phyloP scores from a whole-genome alignment of 2,797 vertebrate genomes.

The Rhynchotus rufescens region DNA sequence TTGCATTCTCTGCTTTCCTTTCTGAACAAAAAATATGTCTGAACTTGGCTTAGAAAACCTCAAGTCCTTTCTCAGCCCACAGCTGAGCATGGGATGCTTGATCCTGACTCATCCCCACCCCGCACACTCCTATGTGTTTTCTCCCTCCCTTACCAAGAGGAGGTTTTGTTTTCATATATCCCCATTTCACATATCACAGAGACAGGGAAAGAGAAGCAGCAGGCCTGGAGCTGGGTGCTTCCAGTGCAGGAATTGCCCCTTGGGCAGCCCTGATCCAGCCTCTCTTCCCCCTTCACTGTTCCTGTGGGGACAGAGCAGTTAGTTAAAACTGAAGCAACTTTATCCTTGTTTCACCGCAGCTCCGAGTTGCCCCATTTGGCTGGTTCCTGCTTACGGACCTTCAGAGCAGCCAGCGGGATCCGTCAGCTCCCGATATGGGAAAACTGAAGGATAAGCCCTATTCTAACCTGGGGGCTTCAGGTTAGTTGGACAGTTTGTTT shows the following conservation, averaged over 20 bases:
- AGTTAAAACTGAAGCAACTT: background rate
- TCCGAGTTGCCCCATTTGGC: background rate
- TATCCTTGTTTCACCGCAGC: background rate
- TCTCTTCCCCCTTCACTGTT: too few relatives aligned
- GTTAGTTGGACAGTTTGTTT: slow-evolving; percentile 51
- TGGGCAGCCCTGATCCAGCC: too few relatives aligned
- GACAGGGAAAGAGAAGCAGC: too few relatives aligned
- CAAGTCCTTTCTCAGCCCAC: background rate
- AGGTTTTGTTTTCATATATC: background rate
- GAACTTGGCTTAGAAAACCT: background rate
- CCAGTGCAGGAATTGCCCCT: too few relatives aligned
- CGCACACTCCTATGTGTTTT: background rate
- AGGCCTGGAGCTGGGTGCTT: too few relatives aligned
- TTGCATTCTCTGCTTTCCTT: background rate
- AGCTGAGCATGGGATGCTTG: background rate
- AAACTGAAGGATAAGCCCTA: slow-evolving; percentile 18
- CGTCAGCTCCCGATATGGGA: background rate
- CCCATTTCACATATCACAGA: background rate
- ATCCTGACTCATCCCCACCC: background rate
- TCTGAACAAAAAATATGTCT: background rate
- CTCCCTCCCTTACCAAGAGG: background rate
- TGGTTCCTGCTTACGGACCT: background rate
- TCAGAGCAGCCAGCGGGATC: background rate
- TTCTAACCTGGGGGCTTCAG: slow-evolving; percentile 9
- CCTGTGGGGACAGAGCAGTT: background rate